phyloP scores from a whole-genome alignment of 2,888 invertebrate genomes.

The Muschampia plurimacula region DNA sequence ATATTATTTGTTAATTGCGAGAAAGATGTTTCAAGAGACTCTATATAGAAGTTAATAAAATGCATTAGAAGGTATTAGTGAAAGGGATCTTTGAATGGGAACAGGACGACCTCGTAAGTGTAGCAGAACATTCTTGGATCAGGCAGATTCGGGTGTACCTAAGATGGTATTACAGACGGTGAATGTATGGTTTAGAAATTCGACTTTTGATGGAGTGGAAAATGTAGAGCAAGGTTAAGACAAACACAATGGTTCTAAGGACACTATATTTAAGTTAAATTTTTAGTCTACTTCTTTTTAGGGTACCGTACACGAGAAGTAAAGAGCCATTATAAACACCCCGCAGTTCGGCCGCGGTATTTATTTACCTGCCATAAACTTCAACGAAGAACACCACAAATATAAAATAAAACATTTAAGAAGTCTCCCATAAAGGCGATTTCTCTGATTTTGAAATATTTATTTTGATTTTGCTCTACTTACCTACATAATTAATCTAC shows the following conservation, averaged over 20 bases:
- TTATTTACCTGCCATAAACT: too few relatives aligned
- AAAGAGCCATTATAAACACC: background rate
- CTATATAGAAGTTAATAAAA: conserved; percentile 19
- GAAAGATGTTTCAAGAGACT: conserved; percentile 26
- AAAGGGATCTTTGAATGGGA: conserved; percentile 34
- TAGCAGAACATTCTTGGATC: conserved; percentile 17
- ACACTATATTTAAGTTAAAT: background rate
- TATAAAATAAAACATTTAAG: too few relatives aligned
- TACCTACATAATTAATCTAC: too few relatives aligned
- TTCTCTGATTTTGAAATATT: too few relatives aligned
- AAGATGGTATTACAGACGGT: conserved; percentile 11
- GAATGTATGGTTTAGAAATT: conserved; percentile 22
- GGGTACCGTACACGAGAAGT: background rate
- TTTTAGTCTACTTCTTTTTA: background rate
- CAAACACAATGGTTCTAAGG: background rate
- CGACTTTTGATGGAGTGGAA: conserved; percentile 6
- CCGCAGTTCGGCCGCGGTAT: too few relatives aligned
- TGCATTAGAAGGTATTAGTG: conserved; percentile 29
- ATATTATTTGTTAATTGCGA: conserved; percentile 25
- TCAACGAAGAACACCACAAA: too few relatives aligned
- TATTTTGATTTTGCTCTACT: too few relatives aligned
- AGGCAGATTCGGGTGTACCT: conserved; percentile 23
- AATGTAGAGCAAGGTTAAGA: conserved; percentile 25
- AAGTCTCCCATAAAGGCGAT: too few relatives aligned
- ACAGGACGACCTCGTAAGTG: conserved; percentile 34